Evolutionary conservation across 2,797 vertebrate genomes (phyloP).

Genomic region (Anas acuta): DNA sequence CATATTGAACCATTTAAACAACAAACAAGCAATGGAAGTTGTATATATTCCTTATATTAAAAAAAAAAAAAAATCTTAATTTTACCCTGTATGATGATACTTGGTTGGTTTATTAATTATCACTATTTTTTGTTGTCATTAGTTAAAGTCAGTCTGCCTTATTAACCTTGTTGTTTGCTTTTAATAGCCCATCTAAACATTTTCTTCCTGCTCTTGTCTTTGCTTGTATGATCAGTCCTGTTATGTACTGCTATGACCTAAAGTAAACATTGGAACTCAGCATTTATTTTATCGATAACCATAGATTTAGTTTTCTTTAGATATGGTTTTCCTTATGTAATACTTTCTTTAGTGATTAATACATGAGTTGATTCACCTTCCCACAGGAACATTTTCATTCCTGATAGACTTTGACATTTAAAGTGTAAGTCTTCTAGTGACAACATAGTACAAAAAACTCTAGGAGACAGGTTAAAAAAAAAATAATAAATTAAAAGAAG

Average conservation of each 20-base stretch:
- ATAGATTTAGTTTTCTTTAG: background rate
- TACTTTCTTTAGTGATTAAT: constrained; percentile 12
- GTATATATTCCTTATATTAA: background rate
- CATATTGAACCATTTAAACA: background rate
- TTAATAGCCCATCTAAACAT: background rate
- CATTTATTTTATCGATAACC: background rate
- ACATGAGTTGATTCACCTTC: constrained; percentile 41
- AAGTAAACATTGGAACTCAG: background rate
- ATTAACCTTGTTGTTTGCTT: background rate
- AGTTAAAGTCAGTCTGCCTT: background rate
- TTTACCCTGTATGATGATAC: background rate
- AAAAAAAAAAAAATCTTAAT: background rate
- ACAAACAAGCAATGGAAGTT: background rate
- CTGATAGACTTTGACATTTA: constrained; percentile 40
- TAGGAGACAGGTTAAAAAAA: background rate
- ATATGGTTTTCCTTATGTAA: background rate
- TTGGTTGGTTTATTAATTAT: background rate
- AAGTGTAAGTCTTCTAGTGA: constrained; percentile 28
- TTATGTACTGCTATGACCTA: background rate
- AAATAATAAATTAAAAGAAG: constrained; percentile 5
- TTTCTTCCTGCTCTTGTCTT: background rate
- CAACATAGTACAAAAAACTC: constrained; percentile 27
- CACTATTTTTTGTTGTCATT: background rate
- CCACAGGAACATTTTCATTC: constrained; percentile 33
- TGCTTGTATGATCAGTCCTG: background rate